Percentiles rank a stretch among this genome's conserved stretches.
Evolutionary conservation across 2,797 vertebrate genomes (phyloP).

Genomic region (Phaenicophaeus curvirostris): DNA sequence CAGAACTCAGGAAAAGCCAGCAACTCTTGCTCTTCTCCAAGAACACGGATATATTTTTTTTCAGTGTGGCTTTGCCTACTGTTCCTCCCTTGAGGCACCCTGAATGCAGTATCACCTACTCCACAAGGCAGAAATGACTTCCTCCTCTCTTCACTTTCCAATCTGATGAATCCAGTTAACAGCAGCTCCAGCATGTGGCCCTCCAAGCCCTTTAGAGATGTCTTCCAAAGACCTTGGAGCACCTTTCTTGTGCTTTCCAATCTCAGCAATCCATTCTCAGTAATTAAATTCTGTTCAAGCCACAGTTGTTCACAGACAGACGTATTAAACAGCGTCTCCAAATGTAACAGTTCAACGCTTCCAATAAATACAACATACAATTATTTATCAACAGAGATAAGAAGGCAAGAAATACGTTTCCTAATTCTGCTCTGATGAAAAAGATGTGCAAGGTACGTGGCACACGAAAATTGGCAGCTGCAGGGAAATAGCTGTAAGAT

Average conservation of each 20-base stretch:
- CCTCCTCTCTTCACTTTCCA: neutral
- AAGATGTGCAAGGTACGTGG: neutral
- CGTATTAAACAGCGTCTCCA: neutral
- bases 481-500: constrained; percentile 18
- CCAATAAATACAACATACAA: neutral
- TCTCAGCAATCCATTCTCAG: neutral
- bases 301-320: neutral
- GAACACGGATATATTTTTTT: rapidly evolving
- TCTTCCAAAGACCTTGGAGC: neutral
- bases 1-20: neutral
- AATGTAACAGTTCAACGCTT: neutral
- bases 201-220: neutral
- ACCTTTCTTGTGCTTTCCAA: neutral
- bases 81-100: neutral
- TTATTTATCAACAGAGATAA: constrained; percentile 51
- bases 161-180: constrained; percentile 3
- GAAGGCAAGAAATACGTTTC: neutral
- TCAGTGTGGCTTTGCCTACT: neutral
- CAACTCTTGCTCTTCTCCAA: neutral
- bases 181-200: neutral
- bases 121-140: neutral
- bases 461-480: neutral
- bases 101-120: neutral
- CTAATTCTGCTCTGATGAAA: constrained; percentile 10
- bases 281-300: constrained; percentile 47